Evolutionary conservation across 2,888 invertebrate genomes (phyloP), one percentile per base, ranked within the genome.

Genomic region (Lamproptera curius): DNA sequence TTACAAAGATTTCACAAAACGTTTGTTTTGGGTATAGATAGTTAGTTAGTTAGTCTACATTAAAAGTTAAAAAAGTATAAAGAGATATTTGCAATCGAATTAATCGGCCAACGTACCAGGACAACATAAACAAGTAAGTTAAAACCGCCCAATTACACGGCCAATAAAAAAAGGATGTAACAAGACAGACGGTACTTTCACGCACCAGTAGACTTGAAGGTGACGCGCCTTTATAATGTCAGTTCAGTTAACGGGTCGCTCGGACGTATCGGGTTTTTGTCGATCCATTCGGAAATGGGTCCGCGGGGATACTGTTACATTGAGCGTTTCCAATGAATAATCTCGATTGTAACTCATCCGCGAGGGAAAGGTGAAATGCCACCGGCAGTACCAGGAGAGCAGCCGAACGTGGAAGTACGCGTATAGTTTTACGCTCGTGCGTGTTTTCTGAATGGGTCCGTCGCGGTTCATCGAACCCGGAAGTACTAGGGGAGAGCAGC

Each of bases 361-460:
- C 20, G 41, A n/a, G 41, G 41, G 35, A 45, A 41, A 10, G 37
- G 48, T 40, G 34, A 42, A 53, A 15, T 51, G 28, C 51, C 43
- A 48, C 33, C 33, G 46, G 53, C 52, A 16, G 56, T 33, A 42
- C 33, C 53, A 42, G 54, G 59, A 53, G 59, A 55, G 58, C 61
- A 55, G 50, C 58, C 56, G 61, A 53, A 61, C 63, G 60, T 58
- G 54, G 51, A 65, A 57, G 51, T 63, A 56, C 54, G 63, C 50
- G 56, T 57, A 42, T 31, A 41, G 36, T 44, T 68, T 72, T 68
- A 62, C 70, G 65, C 65, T 61, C 59, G 63, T 64, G 57, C 56
- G 61, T 67, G 55, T 72, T 67, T 62, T 63, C 63, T 64, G 59
- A 63, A 62, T 59, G 51, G 53, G 56, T 44, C 51, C 58, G 62